Conservation (phyloP, 2,113 vertebrate genomes). For the Tringa solitaria region DNA sequence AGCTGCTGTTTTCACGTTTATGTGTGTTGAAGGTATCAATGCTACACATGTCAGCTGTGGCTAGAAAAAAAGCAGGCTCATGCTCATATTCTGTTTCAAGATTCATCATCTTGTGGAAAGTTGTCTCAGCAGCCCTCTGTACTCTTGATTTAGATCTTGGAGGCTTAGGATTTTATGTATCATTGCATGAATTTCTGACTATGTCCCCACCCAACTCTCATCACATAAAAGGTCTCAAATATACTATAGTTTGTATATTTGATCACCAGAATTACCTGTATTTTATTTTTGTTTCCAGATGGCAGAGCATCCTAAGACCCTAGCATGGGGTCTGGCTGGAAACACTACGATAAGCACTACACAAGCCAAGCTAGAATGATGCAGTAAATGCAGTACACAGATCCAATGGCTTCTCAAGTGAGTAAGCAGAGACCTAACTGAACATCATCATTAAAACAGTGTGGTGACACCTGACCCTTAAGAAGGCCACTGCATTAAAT, state of each 20-base stretch:
- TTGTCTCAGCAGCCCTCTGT: not conserved
- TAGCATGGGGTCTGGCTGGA: not conserved
- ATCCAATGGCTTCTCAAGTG: not conserved
- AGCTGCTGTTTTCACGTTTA: not conserved
- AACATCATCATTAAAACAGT: not conserved
- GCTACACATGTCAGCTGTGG: accelerated
- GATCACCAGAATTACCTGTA: not conserved
- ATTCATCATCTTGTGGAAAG: not conserved
- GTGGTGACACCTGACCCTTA: not conserved
- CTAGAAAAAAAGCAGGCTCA: not conserved
- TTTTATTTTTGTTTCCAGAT: not conserved
- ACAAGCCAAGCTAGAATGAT: not conserved
- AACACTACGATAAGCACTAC: not conserved
- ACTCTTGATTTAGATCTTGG: not conserved
- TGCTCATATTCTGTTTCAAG: not conserved
- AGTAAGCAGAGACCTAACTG: not conserved
- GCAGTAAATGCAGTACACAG: not conserved
- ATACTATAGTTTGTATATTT: accelerated
- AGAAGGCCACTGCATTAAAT: not conserved
- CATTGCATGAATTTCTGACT: not conserved
- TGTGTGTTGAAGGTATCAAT: not conserved
- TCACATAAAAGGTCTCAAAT: not conserved
- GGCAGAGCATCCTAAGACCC: not conserved
- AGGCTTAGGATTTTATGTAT: not conserved
- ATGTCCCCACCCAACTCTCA: not conserved